Evolutionary conservation across 1,140 invertebrate species (phyloP), one percentile per base, ranked within the genome.

Genomic region (Monochamus saltuarius): DNA sequence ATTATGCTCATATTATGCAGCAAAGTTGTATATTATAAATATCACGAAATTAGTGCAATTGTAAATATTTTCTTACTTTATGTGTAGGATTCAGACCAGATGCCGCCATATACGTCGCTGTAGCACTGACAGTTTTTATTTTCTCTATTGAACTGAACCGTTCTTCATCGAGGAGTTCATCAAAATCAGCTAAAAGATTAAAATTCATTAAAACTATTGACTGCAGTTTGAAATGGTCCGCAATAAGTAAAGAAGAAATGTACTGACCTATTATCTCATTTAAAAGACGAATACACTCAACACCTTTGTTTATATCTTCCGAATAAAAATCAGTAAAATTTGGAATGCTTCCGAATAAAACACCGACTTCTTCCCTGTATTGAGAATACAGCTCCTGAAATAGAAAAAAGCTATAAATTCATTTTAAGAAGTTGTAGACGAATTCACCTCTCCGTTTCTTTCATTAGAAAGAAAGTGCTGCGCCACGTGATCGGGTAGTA

Each of bases 291-390:
- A 99, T 97, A 79, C 96, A 99, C 74, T 98, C 97, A 73, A 98
- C 88, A 40, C 97, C 97, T 74, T 95, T 94, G 77, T 95, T 95
- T 43, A 96, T 90, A 76, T 96, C 94, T 79, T 99, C 95, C 1
- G 94, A 97, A 82, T 98, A 99, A 77, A 99, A 99, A 75, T 98
- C 94, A 36, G 95, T 95, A 77, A 99, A 99, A 80, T 99, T 99
- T 2, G 97, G 94, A 61, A 99, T 97, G 39, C 94, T 96, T 7
- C 95, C 97, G 77, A 99, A 99, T 86, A 99, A 91, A 0, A 99
- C 95, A 1, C 94, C 95, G 29, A 97, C 95, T 75, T 92, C 89
- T 61, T 92, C 87, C 51, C 95, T 89, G 63, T 90, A 91, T 73
- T 98, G 92, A 10, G 95, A 95, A 77, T 98, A 99, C 17, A 99